These are phyloP conservation scores for Lepidochitona cinerea DNA, from an alignment of 2,888 invertebrate species.

Conservation along the genomic window DNA sequence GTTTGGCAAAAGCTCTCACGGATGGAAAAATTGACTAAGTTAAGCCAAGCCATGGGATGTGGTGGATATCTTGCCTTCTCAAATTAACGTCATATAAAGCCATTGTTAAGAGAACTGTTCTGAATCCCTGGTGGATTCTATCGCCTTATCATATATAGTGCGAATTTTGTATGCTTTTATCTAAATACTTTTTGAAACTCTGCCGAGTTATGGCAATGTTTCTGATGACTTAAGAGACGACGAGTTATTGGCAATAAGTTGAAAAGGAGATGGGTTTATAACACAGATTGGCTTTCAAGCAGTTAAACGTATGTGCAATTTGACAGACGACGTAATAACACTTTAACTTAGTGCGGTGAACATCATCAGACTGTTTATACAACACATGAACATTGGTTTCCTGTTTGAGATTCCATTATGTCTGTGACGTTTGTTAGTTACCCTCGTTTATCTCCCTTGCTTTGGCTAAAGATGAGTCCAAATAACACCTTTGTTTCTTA, in stretches of 20 bases:
- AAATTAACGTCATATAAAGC: background rate
- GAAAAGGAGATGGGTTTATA: too few relatives aligned
- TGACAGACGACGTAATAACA: too few relatives aligned
- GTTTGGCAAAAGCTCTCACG: slow-evolving; percentile 79
- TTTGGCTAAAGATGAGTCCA: too few relatives aligned
- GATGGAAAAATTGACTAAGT: slow-evolving; percentile 73
- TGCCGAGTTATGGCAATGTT: background rate
- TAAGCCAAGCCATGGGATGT: background rate
- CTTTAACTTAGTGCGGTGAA: too few relatives aligned
- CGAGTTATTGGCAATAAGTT: background rate
- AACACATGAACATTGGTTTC: too few relatives aligned
- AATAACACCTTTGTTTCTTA: background rate
- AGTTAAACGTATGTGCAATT: too few relatives aligned
- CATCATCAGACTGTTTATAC: too few relatives aligned
- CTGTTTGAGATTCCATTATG: too few relatives aligned
- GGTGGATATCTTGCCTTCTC: background rate
- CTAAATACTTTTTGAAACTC: background rate
- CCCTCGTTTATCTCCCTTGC: too few relatives aligned
- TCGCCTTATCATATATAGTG: background rate
- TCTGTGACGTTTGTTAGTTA: too few relatives aligned
- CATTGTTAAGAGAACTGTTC: background rate
- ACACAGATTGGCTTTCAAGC: too few relatives aligned
- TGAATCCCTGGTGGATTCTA: background rate
- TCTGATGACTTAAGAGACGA: slow-evolving; percentile 3
- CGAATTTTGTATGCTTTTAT: background rate